Evolutionary conservation across 2,888 invertebrate genomes (phyloP).

Genomic region (Philereme transversata): DNA sequence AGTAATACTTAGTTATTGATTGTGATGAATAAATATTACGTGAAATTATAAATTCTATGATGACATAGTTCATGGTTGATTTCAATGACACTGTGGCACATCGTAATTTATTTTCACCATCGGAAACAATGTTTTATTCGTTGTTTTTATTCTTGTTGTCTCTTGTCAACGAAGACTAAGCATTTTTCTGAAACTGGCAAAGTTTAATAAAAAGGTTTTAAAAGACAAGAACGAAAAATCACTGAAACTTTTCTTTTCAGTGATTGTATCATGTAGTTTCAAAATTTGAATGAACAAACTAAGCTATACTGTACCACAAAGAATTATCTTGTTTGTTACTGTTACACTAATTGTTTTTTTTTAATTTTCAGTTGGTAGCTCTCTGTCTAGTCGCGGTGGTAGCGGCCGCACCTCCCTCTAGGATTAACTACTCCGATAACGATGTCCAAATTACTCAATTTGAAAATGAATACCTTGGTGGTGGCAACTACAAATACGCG

Average conservation of each 20-base stretch:
- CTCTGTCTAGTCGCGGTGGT: conserved; percentile 54
- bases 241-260: too few relatives aligned
- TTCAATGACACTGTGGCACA: neutral
- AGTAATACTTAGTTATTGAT: conserved; percentile 15
- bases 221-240: too few relatives aligned
- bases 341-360: neutral
- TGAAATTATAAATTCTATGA: neutral
- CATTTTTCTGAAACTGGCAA: too few relatives aligned
- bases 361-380: conserved; percentile 53
- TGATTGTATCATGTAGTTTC: too few relatives aligned
- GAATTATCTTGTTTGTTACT: neutral
- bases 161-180: too few relatives aligned
- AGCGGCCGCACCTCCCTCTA: conserved; percentile 46
- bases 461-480: conserved; percentile 18
- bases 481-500: conserved; percentile 26
- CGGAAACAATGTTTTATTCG: too few relatives aligned
- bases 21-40: neutral
- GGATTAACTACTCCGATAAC: conserved; percentile 34
- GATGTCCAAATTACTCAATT: conserved; percentile 15
- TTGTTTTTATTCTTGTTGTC: too few relatives aligned
- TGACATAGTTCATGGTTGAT: neutral
- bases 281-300: too few relatives aligned
- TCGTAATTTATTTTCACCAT: neutral
- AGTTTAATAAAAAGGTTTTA: too few relatives aligned
- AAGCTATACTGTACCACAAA: too few relatives aligned